Conservation (phyloP, 2,113 vertebrate species). For the Macrotis lagotis region DNA sequence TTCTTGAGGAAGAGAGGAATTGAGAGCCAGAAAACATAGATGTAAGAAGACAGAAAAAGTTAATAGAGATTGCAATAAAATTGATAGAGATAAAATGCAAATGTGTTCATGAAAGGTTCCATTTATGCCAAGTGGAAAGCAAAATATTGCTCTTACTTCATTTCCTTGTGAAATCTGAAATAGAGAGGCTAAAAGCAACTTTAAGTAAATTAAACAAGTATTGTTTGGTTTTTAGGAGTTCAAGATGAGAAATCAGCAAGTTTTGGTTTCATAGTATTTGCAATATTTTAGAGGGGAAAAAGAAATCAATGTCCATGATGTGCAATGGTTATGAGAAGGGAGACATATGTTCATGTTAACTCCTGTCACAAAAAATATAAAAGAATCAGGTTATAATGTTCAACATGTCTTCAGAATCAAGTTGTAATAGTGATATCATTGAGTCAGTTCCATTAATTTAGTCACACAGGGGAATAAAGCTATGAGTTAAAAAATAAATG, state of each 20-base stretch:
- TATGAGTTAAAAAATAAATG: slow-evolving; percentile 26
- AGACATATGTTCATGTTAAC: not conserved
- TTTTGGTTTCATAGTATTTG: slow-evolving; percentile 47
- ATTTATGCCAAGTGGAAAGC: slow-evolving; percentile 17
- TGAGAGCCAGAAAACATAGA: slow-evolving; percentile 13
- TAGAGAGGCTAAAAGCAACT: slow-evolving; percentile 47
- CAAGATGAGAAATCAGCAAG: not conserved
- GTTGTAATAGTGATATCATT: slow-evolving; percentile 48
- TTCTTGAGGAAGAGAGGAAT: slow-evolving; percentile 39
- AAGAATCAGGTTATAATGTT: slow-evolving; percentile 7
- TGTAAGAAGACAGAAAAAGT: slow-evolving; percentile 24
- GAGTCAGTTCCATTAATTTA: slow-evolving; percentile 27
- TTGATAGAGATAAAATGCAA: slow-evolving; percentile 42
- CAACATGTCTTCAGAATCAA: slow-evolving; percentile 58
- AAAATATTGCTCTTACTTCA: slow-evolving; percentile 32
- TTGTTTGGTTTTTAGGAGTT: slow-evolving; percentile 53
- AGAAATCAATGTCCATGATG: not conserved
- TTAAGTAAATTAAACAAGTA: slow-evolving; percentile 50
- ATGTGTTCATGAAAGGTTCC: not conserved
- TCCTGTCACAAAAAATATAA: not conserved
- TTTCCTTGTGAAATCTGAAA: slow-evolving; percentile 66
- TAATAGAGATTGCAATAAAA: slow-evolving; percentile 41
- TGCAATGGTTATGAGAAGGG: slow-evolving; percentile 9
- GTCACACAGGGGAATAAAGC: slow-evolving; percentile 16
- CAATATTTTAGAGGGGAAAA: not conserved